Base-by-base conservation (phyloP, 2,888 invertebrate species). In the Caenorhabditis parvicauda region DNA sequence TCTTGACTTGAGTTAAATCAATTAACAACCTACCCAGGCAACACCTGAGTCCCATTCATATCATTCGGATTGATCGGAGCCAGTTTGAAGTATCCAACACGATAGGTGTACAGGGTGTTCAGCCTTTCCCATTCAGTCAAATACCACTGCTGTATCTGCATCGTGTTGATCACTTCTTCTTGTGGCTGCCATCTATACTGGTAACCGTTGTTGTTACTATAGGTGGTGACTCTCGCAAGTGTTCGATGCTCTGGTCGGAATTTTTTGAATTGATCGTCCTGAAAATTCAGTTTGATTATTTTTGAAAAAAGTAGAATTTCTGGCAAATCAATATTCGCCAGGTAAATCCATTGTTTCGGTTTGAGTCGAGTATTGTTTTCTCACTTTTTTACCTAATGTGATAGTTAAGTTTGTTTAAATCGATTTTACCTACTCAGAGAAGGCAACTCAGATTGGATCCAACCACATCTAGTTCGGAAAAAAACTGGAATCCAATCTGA, bases 241-340 rank as follows among this genome's bases (percentile, higher is more conserved):
- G 75, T 77, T 43, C 79, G 74, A 64, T 79, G 78, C 37, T 78
- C 79, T 2, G 79, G 79, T 5, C 76, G 70, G 77, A 79, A 79
- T 50, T 79, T 79, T 63, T 79, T 79, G 59, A 77, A 75, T 64
- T 77, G 54, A 19, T 57, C 59, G 25, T 61, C 56, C 39, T 61
- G n/a, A n/a, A n/a, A n/a, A n/a, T n/a, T n/a, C n/a, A n/a, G n/a
- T n/a, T n/a, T n/a, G n/a, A n/a, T n/a, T n/a, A n/a, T n/a, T n/a
- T n/a, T n/a, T n/a, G n/a, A n/a, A 38, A 44, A 68, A 38, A 19
- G 14, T 25, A 29, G 32, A 22, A 22, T 47, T 39, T 39, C 17
- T 7, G 9, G 12, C 12, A n/a, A 7, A 24, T 9, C 7, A 7
- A 9, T 12, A 24, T 9, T 12, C 25, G 25, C 17, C 17, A 12